Percentiles rank a stretch among this genome's conserved stretches.
Evolutionary conservation across 1,140 invertebrate species (phyloP).

Genomic region (Drosophila subobscura): DNA sequence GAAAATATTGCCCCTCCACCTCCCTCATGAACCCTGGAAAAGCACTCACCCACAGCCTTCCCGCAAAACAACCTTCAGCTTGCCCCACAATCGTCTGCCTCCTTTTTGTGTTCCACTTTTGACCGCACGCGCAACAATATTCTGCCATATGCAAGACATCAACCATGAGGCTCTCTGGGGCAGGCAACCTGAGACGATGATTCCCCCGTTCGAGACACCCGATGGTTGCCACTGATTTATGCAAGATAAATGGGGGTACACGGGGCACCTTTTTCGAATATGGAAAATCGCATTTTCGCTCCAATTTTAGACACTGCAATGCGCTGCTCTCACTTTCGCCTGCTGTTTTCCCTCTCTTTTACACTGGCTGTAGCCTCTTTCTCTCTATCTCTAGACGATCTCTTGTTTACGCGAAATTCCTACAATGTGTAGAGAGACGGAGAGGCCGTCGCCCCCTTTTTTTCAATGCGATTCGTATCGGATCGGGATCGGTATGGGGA

Average conservation of each 20-base stretch:
- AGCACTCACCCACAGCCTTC: not conserved
- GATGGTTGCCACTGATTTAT: not conserved
- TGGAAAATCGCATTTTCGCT: slow-evolving; percentile 31
- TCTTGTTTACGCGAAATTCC: slow-evolving; percentile 66
- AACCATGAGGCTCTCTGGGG: slow-evolving; percentile 8
- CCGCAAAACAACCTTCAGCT: not conserved
- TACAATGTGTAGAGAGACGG: slow-evolving; percentile 43
- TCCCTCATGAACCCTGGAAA: too few relatives aligned
- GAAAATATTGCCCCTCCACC: not conserved
- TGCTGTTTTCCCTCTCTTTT: slow-evolving; percentile 1
- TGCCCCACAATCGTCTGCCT: too few relatives aligned
- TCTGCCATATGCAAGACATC: slow-evolving; percentile 68
- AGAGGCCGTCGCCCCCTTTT: slow-evolving; percentile 66
- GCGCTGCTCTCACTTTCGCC: not conserved
- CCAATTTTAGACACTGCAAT: slow-evolving; percentile 25
- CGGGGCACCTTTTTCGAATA: not conserved
- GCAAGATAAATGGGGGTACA: not conserved
- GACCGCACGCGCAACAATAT: slow-evolving; percentile 64
- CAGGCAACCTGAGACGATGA: slow-evolving; percentile 25
- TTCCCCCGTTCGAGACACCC: slow-evolving; percentile 2
- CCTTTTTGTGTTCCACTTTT: slow-evolving; percentile 47
- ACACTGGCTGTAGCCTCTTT: not conserved
- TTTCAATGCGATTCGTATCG: too few relatives aligned
- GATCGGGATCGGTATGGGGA: too few relatives aligned
- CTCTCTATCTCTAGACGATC: not conserved